Percentiles rank a stretch among this genome's conserved stretches.
phyloP scores from a whole-genome alignment of 2,797 vertebrate genomes.

The Pangasius macronema region DNA sequence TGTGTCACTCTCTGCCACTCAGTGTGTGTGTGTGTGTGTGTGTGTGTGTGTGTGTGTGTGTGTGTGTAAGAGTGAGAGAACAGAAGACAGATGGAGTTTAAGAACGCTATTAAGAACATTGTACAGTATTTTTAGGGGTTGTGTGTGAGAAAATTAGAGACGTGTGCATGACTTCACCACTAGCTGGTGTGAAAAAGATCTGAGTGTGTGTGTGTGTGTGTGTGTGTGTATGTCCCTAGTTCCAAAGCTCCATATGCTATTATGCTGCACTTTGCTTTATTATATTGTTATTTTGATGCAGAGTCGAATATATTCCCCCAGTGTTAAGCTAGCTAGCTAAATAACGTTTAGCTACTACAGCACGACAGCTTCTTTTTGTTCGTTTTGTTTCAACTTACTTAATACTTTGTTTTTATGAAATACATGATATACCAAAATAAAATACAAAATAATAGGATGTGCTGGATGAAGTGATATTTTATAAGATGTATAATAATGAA shows the following conservation, averaged over 20 bases:
- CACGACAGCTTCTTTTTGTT: not conserved
- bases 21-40: slow-evolving; percentile 52
- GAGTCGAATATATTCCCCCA: not conserved
- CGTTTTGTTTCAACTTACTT: not conserved
- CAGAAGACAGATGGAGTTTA: slow-evolving; percentile 39
- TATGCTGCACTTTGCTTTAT: not conserved
- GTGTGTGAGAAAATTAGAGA: slow-evolving; percentile 63
- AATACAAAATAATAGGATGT: too few relatives aligned
- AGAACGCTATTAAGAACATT: slow-evolving; percentile 15
- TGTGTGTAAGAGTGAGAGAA: slow-evolving; percentile 51
- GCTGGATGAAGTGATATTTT: too few relatives aligned
- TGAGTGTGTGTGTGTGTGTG: not conserved
- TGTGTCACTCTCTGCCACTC: slow-evolving; percentile 42
- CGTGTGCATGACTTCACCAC: slow-evolving; percentile 52
- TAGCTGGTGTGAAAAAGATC: slow-evolving; percentile 22
- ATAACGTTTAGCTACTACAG: not conserved
- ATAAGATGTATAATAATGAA: too few relatives aligned
- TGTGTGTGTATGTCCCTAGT: slow-evolving; percentile 6
- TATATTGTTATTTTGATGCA: not conserved
- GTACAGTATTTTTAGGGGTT: slow-evolving; percentile 57
- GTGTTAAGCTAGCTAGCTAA: not conserved
- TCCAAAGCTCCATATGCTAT: not conserved
- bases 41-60: slow-evolving; percentile 55
- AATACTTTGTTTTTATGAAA: not conserved
- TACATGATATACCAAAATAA: not conserved